Percentiles rank a stretch among this genome's conserved stretches.
Conservation (phyloP, 2,888 invertebrate species). For the Mimas tiliae region DNA sequence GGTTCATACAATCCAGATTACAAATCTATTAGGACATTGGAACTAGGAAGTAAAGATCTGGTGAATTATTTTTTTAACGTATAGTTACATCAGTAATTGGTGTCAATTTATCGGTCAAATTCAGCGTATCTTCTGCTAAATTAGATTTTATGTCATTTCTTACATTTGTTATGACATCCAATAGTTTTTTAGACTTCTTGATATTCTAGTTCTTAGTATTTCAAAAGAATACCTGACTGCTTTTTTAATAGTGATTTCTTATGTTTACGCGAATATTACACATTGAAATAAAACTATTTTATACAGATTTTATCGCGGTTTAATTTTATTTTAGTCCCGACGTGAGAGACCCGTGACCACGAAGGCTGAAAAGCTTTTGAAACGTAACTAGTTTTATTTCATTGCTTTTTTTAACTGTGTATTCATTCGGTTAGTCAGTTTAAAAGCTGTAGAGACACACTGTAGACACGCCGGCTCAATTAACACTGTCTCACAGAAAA, state of each 20-base stretch:
- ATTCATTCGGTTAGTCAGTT: too few species aligned
- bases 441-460: too few species aligned
- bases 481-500: too few species aligned
- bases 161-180: slow-evolving; percentile 17
- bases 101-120: background rate
- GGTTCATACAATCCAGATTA: background rate
- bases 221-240: background rate
- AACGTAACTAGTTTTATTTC: too few species aligned
- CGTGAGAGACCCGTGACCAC: too few species aligned
- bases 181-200: slow-evolving; percentile 3
- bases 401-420: too few species aligned
- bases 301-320: too few species aligned
- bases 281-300: too few species aligned
- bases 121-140: slow-evolving; percentile 1
- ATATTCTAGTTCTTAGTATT: background rate
- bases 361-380: too few species aligned
- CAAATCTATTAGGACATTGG: background rate
- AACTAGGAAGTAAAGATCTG: background rate
- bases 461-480: too few species aligned
- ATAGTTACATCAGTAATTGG: background rate
- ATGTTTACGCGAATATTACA: background rate
- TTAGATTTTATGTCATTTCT: slow-evolving; percentile 8
- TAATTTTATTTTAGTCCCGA: too few species aligned
- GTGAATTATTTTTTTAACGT: slow-evolving; percentile 6
- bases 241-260: background rate